Percentiles rank a stretch among this genome's conserved stretches.
phyloP scores from a whole-genome alignment of 2,113 vertebrate genomes.

The Leptodactylus fuscus region DNA sequence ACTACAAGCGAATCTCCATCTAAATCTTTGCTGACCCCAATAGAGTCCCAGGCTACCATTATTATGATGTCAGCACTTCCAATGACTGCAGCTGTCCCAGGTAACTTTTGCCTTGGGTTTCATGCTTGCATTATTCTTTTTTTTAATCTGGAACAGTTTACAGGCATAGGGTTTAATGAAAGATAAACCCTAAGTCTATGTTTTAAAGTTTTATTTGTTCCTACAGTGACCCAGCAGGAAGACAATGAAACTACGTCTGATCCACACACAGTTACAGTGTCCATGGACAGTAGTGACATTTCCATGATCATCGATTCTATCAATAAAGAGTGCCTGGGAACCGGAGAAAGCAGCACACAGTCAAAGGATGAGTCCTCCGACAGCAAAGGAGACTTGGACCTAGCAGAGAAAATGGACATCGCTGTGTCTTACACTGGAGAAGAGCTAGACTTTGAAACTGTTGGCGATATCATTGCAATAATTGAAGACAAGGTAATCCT shows the following conservation, averaged over 20 bases:
- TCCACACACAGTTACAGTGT: constrained; percentile 80
- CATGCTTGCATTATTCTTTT: constrained; percentile 59
- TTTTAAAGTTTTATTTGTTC: not conserved
- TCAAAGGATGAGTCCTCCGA: constrained; percentile 81
- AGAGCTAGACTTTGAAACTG: constrained; percentile 92
- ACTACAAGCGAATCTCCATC: constrained; percentile 82
- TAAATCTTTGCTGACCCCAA: constrained; percentile 81
- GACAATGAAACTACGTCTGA: constrained; percentile 78
- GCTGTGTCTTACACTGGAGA: constrained; percentile 94
- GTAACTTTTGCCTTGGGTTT: constrained; percentile 64
- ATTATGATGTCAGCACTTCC: constrained; percentile 84
- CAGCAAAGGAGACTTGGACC: constrained; percentile 86
- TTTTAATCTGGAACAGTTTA: not conserved
- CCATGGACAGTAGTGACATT: constrained; percentile 83
- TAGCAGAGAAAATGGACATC: constrained; percentile 91
- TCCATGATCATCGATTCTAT: constrained; percentile 86
- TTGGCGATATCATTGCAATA: constrained; percentile 97
- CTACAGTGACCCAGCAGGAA: constrained; percentile 77
- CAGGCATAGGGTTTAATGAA: not conserved
- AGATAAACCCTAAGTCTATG: not conserved
- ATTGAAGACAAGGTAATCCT: constrained; percentile 96
- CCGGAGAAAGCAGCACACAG: constrained; percentile 74
- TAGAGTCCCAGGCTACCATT: constrained; percentile 80
- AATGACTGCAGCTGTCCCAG: constrained; percentile 78
- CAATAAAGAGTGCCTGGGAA: constrained; percentile 81